Base-by-base conservation (phyloP, 2,113 vertebrate genomes). In the Eurystomus gularis region DNA sequence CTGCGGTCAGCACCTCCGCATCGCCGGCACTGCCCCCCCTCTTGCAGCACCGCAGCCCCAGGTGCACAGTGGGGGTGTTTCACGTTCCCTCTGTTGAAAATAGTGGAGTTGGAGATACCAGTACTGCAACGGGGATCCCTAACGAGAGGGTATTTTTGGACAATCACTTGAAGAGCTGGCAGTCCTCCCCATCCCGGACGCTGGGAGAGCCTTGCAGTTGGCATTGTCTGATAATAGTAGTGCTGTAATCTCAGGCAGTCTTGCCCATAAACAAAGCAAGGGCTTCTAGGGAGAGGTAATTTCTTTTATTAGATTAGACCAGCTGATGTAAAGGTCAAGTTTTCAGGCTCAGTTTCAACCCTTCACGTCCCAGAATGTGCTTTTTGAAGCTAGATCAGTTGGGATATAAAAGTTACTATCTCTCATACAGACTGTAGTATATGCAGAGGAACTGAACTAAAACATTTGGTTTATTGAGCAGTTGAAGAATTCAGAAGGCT, bases 311-410 rank as follows among this genome's bases (percentile, higher is more conserved):
- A 95, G 86, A 61, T 93, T 82, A 79, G 81, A 78, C 80, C 77
- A 84, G 48, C 83, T 96, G 91, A 95, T 86, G 39, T 64, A 92
- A 96, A 95, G 96, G 95, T 97, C 95, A 95, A 73, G 39, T 86
- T 94, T 91, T 93, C 76, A 92, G 77, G 64, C 35, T 2, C 37
- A 13, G 72, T 83, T 95, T 96, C 88, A 92, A 84, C 77, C 76
- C 55, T 93, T 94, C 42, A 3, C 39, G 46, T 95, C 62, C 58
- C 90, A 66, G 82, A 77, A 86, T 8, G 31, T 66, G 29, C 73
- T 70, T 86, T 88, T 42, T 80, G 46, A 66, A 88, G 70, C 48
- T 52, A 13, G n/a, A 81, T 86, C 37, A 29, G 7, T 24, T 69
- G 33, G 17, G 4, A 25, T 87, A 3, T 68, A 28, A 76, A 88